These are phyloP conservation scores for Diachasma alloeum DNA, from an alignment of 1,140 invertebrate genomes.

Conservation along the genomic window DNA sequence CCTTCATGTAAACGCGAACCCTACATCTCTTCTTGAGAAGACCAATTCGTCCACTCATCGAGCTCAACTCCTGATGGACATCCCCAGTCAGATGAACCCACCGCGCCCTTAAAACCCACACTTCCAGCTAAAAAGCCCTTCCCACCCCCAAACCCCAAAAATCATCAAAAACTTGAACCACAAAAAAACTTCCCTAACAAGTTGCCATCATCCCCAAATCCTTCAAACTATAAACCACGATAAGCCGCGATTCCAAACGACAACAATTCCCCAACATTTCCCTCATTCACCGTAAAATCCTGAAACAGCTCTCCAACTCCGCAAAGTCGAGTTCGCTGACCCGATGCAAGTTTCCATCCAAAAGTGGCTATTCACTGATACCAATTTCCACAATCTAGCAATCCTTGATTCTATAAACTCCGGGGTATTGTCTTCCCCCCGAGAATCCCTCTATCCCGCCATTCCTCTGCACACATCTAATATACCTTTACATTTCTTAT, in stretches of 20 bases:
- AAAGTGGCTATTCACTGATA: not conserved
- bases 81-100: no score
- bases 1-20: no score
- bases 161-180: no score
- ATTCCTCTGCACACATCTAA: not conserved
- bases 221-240: not conserved
- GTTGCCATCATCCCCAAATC: no score
- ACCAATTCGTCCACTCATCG: no score
- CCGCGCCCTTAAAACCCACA: no score
- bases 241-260: not conserved
- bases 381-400: conserved; percentile 4
- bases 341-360: not conserved
- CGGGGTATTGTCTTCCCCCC: not conserved
- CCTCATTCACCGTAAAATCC: not conserved
- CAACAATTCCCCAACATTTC: not conserved
- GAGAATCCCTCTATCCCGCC: not conserved
- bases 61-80: no score
- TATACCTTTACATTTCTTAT: not conserved
- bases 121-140: no score
- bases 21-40: no score
- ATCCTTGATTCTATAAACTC: conserved; percentile 1
- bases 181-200: no score
- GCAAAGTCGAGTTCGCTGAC: not conserved
- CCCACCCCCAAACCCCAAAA: no score
- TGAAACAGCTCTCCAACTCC: not conserved